Conservation (phyloP, 37 sponge, comb jelly and placozoan species). For the Haliclona indistincta region DNA sequence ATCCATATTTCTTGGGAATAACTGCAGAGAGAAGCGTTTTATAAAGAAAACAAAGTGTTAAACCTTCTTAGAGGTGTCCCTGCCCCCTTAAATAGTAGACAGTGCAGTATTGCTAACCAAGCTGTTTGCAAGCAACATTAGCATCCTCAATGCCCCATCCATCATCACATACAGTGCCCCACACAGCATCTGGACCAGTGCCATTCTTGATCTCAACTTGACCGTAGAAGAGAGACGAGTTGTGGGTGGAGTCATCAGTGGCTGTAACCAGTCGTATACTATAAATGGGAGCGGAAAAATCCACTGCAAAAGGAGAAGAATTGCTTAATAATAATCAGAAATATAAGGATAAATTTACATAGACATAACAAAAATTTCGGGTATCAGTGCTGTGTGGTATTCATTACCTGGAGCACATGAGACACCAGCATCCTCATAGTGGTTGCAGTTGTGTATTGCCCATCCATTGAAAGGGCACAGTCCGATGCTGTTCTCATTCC, state of each 20-base stretch:
- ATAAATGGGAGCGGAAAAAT: background rate
- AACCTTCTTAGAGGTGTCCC: too few species aligned
- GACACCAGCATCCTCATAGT: conserved; percentile 62
- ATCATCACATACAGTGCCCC: conserved; percentile 73
- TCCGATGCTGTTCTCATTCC: conserved; percentile 23
- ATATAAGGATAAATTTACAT: too few species aligned
- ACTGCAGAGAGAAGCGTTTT: too few species aligned
- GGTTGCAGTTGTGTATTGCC: conserved; percentile 32
- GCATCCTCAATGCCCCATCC: conserved; percentile 69
- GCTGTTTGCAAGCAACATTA: conserved; percentile 50
- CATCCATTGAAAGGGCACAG: conserved; percentile 33
- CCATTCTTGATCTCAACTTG: conserved; percentile 47
- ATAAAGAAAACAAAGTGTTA: too few species aligned
- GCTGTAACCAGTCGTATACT: conserved; percentile 32
- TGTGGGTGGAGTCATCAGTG: conserved; percentile 1
- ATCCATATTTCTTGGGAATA: too few species aligned
- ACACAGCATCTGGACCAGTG: background rate
- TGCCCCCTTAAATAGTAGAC: too few species aligned
- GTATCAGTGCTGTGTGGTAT: too few species aligned
- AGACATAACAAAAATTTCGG: too few species aligned
- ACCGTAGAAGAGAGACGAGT: background rate
- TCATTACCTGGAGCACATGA: conserved; percentile 44
- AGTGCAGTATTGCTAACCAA: too few species aligned
- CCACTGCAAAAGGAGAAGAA: too few species aligned
- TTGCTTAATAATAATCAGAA: too few species aligned